Base-by-base conservation (phyloP, 2,888 invertebrate genomes). In the Ceramica pisi region DNA sequence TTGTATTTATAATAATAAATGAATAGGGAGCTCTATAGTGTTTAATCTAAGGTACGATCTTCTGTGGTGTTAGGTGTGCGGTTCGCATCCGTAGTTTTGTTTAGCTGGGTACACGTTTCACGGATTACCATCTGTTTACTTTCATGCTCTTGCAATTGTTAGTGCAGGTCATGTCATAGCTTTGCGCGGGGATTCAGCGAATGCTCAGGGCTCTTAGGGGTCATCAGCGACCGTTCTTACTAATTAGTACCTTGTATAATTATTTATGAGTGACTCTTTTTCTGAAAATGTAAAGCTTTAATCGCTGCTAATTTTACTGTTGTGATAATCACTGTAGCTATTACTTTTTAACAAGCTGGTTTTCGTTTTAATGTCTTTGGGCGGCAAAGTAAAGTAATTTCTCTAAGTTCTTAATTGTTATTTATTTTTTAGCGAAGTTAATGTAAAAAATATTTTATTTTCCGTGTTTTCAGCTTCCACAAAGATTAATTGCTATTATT, bases 111-210 rank as follows among this genome's bases (percentile, higher is more conserved):
- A 81, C 88, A 87, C 85, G 89, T 82, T 87, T 87, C 73, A 77
- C 80, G 85, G 86, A 89, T 89, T 87, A 87, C 71, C 83, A 82
- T 84, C 77, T 84, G 83, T 84, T 86, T 86, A 80, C 86, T 80
- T 82, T 86, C 84, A 80, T 86, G 75, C 85, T 82, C 82, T 83
- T 81, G 77, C 81, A 78, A 82, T 83, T 87, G 82, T 87, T 85
- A 76, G 84, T 82, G 80, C 71, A 81, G 86, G 83, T 86, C 86
- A 77, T 83, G 84, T 85, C 78, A 83, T 83, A 78, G 62, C 62
- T 31, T 63, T 71, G 78, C 41, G 48, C 31, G 53, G 65, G n/a
- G 65, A 53, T 50, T 10, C 44, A 59, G 46, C 10, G 35, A 59
- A 53, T 60, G 38, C 55, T 56, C 7, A 38, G 53, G 64, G 44